Base-by-base conservation (phyloP, 53 echinoderm and acorn worm genomes). In the Patiria pectinifera region DNA sequence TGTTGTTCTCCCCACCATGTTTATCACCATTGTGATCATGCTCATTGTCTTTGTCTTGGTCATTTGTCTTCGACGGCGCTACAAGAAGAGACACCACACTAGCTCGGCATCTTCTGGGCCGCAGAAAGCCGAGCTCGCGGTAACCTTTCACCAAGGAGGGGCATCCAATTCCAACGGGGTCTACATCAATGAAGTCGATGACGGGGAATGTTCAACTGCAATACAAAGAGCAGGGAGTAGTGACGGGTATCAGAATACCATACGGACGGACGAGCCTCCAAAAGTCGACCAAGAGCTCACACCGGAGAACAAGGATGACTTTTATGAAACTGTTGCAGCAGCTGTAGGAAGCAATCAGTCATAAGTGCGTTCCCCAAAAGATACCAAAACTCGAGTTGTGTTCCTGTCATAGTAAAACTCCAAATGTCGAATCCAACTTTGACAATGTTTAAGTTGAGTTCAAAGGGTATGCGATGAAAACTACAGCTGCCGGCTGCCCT, bases 11-110 rank as follows among this genome's bases (percentile, higher is more conserved):
- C 75, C 76, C 16, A 75, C 76, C 26, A 76, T 87, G 76, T 87
- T 69, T 35, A 35, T 87, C 59, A 87, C 87, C 26, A 58, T 87
- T 59, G 26, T 59, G 49, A 49, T 87, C 74, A 87, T 75, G 2
- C 59, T 74, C 26, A 58, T 2, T 14, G 24, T 76, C 9, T 49
- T 76, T 58, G 76, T 18, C 59, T 74, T 87, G 59, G 43, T 87
- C 59, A 14, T 76, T 59, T n/a, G 11, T 45, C 15, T 85, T 23
- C 71, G 85, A 2, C 9, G 85, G 70, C 71, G 19, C 45, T 85
- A 70, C 71, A 45, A 69, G 18, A 85, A 47, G 53, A 70, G 6
- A n/a, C 18, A 45, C 18, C 69, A 46, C 9, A 3, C 45, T 13
- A 7, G 47, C 47, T 19, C 45, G 80, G 12, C 16, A 16, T 15